These are phyloP conservation scores for Puntigrus tetrazona DNA, from an alignment of 2,113 vertebrate genomes.

Conservation along the genomic window DNA sequence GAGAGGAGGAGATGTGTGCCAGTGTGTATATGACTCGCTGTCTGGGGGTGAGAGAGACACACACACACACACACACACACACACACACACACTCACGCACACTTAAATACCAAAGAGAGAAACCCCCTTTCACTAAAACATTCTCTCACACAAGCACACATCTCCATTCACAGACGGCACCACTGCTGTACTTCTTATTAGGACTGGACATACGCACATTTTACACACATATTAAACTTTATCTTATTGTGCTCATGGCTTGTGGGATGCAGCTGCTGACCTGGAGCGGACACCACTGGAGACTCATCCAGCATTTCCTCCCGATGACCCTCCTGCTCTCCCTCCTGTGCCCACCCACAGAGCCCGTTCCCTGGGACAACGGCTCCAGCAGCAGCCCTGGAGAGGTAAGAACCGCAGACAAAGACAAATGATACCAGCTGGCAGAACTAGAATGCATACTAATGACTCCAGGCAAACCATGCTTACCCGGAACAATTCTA, in stretches of 20 bases:
- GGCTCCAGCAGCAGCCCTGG: background rate
- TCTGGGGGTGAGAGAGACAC: constrained; percentile 17
- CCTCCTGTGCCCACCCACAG: constrained; percentile 28
- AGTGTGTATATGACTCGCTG: constrained; percentile 26
- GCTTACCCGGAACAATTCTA: background rate
- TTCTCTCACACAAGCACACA: constrained; percentile 32
- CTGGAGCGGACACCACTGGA: background rate
- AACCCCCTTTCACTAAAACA: constrained; percentile 31
- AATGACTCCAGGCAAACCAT: background rate
- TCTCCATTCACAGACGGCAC: background rate
- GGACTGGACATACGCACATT: constrained; percentile 3
- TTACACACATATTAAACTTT: background rate
- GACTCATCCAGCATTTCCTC: constrained; percentile 26
- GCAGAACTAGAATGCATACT: constrained; percentile 2
- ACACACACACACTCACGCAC: background rate
- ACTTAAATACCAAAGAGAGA: constrained; percentile 32
- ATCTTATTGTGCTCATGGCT: constrained; percentile 34
- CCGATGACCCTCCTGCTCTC: constrained; percentile 31
- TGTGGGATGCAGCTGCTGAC: constrained; percentile 1
- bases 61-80: background rate
- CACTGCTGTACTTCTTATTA: background rate
- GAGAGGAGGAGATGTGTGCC: constrained; percentile 19
- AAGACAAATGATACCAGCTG: background rate
- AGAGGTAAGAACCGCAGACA: constrained; percentile 29
- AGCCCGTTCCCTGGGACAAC: constrained; percentile 16